Evolutionary conservation across 2,113 vertebrate genomes (phyloP).

Genomic region (Stegostoma tigrinum): DNA sequence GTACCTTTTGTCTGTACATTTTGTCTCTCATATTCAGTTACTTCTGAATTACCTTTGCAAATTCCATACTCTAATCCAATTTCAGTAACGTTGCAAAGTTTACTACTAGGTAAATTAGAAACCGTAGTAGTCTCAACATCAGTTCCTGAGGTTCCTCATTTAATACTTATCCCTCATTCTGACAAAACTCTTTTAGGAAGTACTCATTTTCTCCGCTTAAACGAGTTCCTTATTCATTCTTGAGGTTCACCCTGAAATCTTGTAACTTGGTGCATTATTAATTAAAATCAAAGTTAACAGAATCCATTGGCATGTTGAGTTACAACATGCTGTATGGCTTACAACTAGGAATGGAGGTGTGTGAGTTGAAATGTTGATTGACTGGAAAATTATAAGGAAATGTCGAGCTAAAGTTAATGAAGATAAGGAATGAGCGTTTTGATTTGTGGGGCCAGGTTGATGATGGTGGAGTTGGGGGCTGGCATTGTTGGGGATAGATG

Average conservation of each 20-base stretch:
- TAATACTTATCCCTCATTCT: too few species aligned
- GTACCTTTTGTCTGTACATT: background rate
- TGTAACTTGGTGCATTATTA: too few species aligned
- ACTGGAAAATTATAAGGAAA: background rate
- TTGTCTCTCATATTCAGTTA: background rate
- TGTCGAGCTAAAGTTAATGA: background rate
- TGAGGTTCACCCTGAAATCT: too few species aligned
- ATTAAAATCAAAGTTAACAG: too few species aligned
- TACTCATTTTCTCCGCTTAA: too few species aligned
- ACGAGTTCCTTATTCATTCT: too few species aligned
- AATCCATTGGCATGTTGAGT: too few species aligned
- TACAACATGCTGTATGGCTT: too few species aligned
- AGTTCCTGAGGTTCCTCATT: too few species aligned
- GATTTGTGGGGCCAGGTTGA: background rate
- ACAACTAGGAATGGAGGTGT: background rate
- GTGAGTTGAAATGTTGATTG: background rate
- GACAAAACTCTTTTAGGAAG: too few species aligned
- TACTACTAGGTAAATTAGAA: background rate
- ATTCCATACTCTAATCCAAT: background rate
- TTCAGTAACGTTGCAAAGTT: background rate
- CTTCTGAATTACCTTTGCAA: background rate
- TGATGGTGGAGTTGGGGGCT: too few species aligned
- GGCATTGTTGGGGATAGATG: background rate
- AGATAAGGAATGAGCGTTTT: background rate
- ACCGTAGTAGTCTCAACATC: background rate